Conservation (phyloP, 2,888 invertebrate species). For the Epistrophe eligans region DNA sequence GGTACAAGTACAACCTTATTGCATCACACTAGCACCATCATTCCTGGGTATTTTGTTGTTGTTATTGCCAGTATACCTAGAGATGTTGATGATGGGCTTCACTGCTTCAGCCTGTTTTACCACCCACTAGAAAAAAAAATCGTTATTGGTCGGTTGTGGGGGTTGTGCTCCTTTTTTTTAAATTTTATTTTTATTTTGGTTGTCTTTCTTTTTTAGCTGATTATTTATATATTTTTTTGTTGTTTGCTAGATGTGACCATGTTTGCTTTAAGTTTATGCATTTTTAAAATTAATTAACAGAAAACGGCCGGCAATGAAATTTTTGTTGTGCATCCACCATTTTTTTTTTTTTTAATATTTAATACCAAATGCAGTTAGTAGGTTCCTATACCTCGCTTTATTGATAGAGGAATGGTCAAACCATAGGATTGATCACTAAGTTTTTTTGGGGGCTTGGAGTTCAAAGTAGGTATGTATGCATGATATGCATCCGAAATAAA, state of each 20-base stretch:
- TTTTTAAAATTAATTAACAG: slow-evolving; percentile 75
- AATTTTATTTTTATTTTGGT: slow-evolving; percentile 36
- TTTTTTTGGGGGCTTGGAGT: slow-evolving; percentile 2
- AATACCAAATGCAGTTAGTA: slow-evolving; percentile 45
- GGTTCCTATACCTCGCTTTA: background rate
- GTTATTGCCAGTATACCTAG: slow-evolving; percentile 39
- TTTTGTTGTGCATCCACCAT: slow-evolving; percentile 40
- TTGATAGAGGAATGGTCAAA: slow-evolving; percentile 12
- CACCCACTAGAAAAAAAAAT: slow-evolving; percentile 26
- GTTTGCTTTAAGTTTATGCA: slow-evolving; percentile 72
- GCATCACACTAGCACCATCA: slow-evolving; percentile 48
- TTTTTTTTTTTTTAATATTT: slow-evolving; percentile 49
- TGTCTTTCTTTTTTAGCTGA: slow-evolving; percentile 52
- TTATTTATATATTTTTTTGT: slow-evolving; percentile 63
- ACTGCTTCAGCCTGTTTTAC: slow-evolving; percentile 29
- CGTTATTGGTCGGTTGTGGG: slow-evolving; percentile 66
- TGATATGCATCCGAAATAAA: slow-evolving; percentile 60
- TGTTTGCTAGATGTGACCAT: slow-evolving; percentile 60
- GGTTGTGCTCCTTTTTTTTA: slow-evolving; percentile 65
- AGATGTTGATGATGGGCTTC: slow-evolving; percentile 25
- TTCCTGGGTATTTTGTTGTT: slow-evolving; percentile 20
- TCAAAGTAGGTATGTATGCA: background rate
- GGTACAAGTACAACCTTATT: slow-evolving; percentile 72
- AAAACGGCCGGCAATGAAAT: slow-evolving; percentile 48
- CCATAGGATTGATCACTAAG: slow-evolving; percentile 45